A percentile compares a stretch with the other conserved stretches of the same genome.
phyloP scores from a whole-genome alignment of 2,797 vertebrate species.

The Halcyon smyrnensis region DNA sequence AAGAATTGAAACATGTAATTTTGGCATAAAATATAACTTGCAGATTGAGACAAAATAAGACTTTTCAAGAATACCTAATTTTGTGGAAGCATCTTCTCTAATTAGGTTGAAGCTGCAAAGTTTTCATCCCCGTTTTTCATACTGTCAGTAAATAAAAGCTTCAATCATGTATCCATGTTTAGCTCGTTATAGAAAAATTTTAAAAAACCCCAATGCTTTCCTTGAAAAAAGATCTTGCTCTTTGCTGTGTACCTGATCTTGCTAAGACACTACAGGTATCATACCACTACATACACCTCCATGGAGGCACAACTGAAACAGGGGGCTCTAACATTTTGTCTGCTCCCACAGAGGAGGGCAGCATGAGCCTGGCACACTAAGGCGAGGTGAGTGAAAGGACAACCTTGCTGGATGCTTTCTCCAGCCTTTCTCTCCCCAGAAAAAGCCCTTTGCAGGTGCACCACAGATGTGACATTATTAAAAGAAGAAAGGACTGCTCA shows the following conservation, averaged over 20 bases:
- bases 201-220: fast-evolving
- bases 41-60: not conserved
- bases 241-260: not conserved
- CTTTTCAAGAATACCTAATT: not conserved
- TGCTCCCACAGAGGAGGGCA: not conserved
- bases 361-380: no score
- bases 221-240: not conserved
- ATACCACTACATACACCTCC: no score
- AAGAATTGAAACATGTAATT: not conserved
- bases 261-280: not conserved
- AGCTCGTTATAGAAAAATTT: not conserved
- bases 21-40: not conserved
- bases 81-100: not conserved
- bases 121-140: not conserved
- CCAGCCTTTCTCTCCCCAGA: not conserved
- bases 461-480: no score
- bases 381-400: not conserved
- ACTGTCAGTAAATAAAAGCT: not conserved
- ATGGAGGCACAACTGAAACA: fast-evolving
- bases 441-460: not conserved
- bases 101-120: not conserved
- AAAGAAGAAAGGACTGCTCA: not conserved
- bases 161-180: not conserved
- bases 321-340: no score
- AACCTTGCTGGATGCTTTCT: not conserved